These are phyloP conservation scores for Hypolimnas misippus DNA, from an alignment of 2,888 invertebrate species.

Conservation along the genomic window DNA sequence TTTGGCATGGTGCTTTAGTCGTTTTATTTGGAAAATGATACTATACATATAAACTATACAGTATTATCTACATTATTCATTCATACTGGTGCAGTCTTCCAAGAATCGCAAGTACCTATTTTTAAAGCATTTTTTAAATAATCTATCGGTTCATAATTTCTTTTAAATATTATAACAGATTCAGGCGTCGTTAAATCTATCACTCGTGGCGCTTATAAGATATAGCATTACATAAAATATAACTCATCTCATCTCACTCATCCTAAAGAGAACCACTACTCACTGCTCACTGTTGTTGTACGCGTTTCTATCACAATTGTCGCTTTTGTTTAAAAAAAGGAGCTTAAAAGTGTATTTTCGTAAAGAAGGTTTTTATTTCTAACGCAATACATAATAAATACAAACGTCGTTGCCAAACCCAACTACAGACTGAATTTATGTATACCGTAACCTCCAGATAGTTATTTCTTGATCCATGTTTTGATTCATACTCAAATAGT, in stretches of 20 bases:
- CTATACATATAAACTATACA: slow-evolving; percentile 62
- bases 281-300: slow-evolving; percentile 39
- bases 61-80: slow-evolving; percentile 71
- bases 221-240: slow-evolving; percentile 26
- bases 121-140: slow-evolving; percentile 48
- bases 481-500: slow-evolving; percentile 42
- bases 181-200: slow-evolving; percentile 21
- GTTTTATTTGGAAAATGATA: slow-evolving; percentile 70
- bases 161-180: slow-evolving; percentile 35
- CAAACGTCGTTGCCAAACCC: slow-evolving; percentile 80
- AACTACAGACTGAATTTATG: slow-evolving; percentile 79
- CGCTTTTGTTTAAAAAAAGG: slow-evolving; percentile 29
- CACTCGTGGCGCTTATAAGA: slow-evolving; percentile 27
- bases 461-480: slow-evolving; percentile 60
- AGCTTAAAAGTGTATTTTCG: slow-evolving; percentile 36
- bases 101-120: slow-evolving; percentile 62
- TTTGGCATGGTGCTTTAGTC: slow-evolving; percentile 77
- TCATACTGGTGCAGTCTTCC: slow-evolving; percentile 76
- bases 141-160: slow-evolving; percentile 37
- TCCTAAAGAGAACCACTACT: slow-evolving; percentile 25
- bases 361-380: slow-evolving; percentile 27
- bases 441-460: slow-evolving; percentile 72
- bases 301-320: slow-evolving; percentile 38
- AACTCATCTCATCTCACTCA: slow-evolving; percentile 31
- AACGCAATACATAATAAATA: slow-evolving; percentile 49